Conservation (phyloP, 2,113 vertebrate species). For the Ivindomyrus marchei region DNA sequence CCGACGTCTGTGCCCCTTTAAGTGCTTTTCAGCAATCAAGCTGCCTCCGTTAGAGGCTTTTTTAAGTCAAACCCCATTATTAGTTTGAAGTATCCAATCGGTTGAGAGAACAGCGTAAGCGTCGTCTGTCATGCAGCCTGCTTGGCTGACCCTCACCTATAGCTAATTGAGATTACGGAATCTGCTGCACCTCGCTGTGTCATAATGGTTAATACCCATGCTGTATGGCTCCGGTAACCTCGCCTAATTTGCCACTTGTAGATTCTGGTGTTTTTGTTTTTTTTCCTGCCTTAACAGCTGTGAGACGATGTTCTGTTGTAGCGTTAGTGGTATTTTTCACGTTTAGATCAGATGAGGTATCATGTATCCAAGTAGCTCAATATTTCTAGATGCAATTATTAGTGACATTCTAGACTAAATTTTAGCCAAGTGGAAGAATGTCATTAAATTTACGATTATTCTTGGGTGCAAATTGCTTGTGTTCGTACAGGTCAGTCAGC, state of each 20-base stretch:
- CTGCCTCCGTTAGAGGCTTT: neutral
- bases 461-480: neutral
- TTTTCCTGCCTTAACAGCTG: conserved; percentile 26
- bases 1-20: neutral
- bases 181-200: conserved; percentile 37
- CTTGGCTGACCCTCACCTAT: conserved; percentile 41
- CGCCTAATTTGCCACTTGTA: conserved; percentile 19
- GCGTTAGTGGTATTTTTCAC: neutral
- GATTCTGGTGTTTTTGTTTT: conserved; percentile 9
- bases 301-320: neutral
- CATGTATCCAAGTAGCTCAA: no score
- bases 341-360: neutral
- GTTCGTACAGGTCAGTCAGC: neutral
- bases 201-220: conserved; percentile 31
- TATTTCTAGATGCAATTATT: neutral
- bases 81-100: neutral
- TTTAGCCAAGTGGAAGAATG: neutral
- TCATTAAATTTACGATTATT: neutral
- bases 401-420: neutral
- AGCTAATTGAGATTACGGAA: conserved; percentile 58
- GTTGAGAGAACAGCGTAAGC: conserved; percentile 12
- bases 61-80: neutral
- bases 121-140: conserved; percentile 51
- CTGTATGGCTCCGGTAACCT: conserved; percentile 27
- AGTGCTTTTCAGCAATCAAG: neutral